Base-by-base conservation (phyloP, 2,113 vertebrate species). In the Notothenia coriiceps region DNA sequence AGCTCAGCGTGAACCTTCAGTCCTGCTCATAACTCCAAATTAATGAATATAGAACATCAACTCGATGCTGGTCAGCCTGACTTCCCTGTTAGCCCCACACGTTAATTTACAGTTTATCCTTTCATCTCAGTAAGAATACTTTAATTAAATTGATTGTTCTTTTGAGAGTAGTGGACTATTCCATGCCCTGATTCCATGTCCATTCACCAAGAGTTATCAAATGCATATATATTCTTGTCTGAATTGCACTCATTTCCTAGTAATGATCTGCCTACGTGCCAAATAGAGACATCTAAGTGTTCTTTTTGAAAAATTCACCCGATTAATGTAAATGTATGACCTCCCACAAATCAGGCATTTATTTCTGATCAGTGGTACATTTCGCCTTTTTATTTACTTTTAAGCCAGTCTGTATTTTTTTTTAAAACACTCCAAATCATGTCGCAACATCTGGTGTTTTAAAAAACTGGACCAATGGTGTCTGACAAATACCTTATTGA, bases 31-130 rank as follows among this genome's bases (percentile, higher is more conserved):
- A 91, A 93, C 79, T 59, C 86, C 82, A 86, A 81, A 77, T 68
- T 87, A 86, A 93, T 93, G 55, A 91, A 89, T 56, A 51, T 6
- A 44, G 35, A 43, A 14, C 43, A 56, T 77, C 50, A 49, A 13
- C 63, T 70, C 15, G 2, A 3, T 52, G 47, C 29, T 29, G 35
- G 22, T 75, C 25, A 52, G 15, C 49, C 18, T 13, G 12, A 49
- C 46, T n/a, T 17, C 35, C 17, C n/a, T 10, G 49, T 20, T n/a
- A 18, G 29, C 11, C 49, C 56, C 18, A 22, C 15, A 1, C 47
- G 20, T 0, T 18, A 17, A 46, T 43, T 46, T 25, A 11, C 29
- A 29, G 3, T 29, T 29, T 55, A 50, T 29, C 52, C 43, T 70
- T 62, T 22, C 20, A 56, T 18, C 14, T 8, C 11, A 2, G 11